These are phyloP conservation scores for Phyllotreta cruciferae DNA, from an alignment of 2,888 invertebrate genomes.

Conservation along the genomic window DNA sequence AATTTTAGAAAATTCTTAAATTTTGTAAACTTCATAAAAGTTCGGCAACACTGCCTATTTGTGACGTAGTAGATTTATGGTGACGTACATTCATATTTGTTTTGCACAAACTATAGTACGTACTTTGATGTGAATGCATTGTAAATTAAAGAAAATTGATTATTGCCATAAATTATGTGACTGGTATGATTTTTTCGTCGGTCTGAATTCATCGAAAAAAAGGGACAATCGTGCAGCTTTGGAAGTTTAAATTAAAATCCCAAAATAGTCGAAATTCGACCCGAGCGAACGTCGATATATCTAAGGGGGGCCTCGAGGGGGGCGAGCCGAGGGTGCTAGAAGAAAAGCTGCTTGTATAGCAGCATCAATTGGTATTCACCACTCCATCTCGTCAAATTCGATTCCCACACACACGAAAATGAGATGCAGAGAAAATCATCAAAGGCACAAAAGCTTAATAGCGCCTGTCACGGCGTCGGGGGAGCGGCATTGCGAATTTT, in stretches of 20 bases:
- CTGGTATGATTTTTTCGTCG: too few relatives aligned
- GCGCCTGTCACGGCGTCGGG: slow-evolving; percentile 46
- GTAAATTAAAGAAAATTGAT: too few relatives aligned
- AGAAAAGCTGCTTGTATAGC: slow-evolving; percentile 53
- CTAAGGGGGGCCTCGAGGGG: slow-evolving; percentile 16
- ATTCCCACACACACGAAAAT: slow-evolving; percentile 60
- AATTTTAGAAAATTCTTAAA: too few relatives aligned
- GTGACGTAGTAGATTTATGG: too few relatives aligned
- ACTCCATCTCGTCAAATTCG: slow-evolving; percentile 61
- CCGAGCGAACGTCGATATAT: slow-evolving; percentile 24
- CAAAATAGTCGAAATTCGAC: slow-evolving; percentile 42
- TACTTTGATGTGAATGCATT: too few relatives aligned
- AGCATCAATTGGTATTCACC: slow-evolving; percentile 61
- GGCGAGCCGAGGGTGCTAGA: slow-evolving; percentile 37
- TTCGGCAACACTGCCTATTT: too few relatives aligned
- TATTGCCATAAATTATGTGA: too few relatives aligned
- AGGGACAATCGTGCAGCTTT: slow-evolving; percentile 4
- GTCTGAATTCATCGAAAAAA: neutral
- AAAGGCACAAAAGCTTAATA: slow-evolving; percentile 62
- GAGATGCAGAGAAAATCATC: slow-evolving; percentile 63
- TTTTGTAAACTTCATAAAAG: too few relatives aligned
- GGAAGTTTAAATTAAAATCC: slow-evolving; percentile 43
- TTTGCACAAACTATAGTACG: too few relatives aligned
- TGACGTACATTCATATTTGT: too few relatives aligned
- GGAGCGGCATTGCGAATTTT: slow-evolving; percentile 32